Base-by-base conservation (phyloP, 2,113 vertebrate species). In the Zosterops lateralis region DNA sequence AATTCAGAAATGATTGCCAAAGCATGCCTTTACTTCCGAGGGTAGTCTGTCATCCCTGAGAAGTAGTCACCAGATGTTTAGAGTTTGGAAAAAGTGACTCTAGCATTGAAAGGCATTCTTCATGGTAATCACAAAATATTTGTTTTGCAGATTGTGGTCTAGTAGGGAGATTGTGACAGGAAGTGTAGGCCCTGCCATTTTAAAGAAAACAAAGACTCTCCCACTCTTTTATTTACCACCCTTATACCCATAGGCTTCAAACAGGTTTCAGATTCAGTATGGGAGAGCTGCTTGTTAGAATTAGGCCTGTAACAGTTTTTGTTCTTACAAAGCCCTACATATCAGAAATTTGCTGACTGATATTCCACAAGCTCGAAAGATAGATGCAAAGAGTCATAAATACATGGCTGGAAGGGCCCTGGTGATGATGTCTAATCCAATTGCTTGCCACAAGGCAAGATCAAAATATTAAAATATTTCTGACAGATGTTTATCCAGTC, bases 401-500 rank as follows among this genome's bases (percentile, higher is more conserved):
- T 44, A 54, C 20, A 36, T 25, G 65, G 9, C 80, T 95, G 56
- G 31, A 89, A 84, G 86, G 56, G 31, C 45, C 18, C 38, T 90
- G 65, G 34, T 77, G 65, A 80, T 84, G 64, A 80, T 67, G 51
- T 84, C 68, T 87, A 71, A 77, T 84, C 44, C 72, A 86, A 77
- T 50, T 83, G 22, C 58, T 83, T 73, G 42, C 47, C 34, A 38
- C 67, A 65, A 84, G 79, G 67, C 72, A 85, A 89, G 64, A 92
- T 71, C 42, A 92, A 81, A 66, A 38, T 38, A 38, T 38, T 38
- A n/a, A 92, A 92, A 12, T 62, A 31, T 88, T 92, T 90, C 82
- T 95, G 90, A 82, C 71, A 85, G 88, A 75, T 92, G 50, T 90
- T 92, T 93, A 84, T 89, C 60, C 80, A 73, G 45, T 38, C 64